A percentile compares a stretch with the other conserved stretches of the same genome.
Conservation (phyloP, 2,113 vertebrate species). For the Andinoacara biseriatus region DNA sequence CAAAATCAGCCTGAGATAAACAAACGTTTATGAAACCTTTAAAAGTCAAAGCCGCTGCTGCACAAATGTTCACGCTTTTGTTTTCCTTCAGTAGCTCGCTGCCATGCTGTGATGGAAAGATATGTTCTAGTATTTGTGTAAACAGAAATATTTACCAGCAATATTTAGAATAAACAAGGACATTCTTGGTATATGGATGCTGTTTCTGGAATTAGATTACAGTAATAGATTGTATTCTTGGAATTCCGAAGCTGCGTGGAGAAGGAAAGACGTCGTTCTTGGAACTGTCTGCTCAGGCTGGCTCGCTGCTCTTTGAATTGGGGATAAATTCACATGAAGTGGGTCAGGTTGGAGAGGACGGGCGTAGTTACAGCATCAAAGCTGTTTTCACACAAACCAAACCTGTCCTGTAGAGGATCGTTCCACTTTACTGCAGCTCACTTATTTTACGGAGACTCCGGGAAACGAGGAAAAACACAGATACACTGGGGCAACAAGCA, state of each 20-base stretch:
- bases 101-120: conserved; percentile 9
- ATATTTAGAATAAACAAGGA: conserved; percentile 18
- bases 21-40: neutral
- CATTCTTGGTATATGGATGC: conserved; percentile 6
- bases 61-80: neutral
- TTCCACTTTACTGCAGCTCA: neutral
- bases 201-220: conserved; percentile 4
- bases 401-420: neutral
- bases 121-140: conserved; percentile 12
- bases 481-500: neutral
- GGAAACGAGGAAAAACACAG: neutral
- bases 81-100: neutral
- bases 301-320: neutral
- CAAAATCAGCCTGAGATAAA: neutral
- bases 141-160: conserved; percentile 20
- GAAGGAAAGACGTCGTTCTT: neutral
- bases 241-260: neutral
- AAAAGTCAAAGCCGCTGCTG: neutral
- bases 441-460: neutral
- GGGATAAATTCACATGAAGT: neutral
- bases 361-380: neutral
- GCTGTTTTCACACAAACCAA: neutral
- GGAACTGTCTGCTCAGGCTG: neutral
- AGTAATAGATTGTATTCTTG: conserved; percentile 8
- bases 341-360: neutral